Evolutionary conservation across 2,113 vertebrate genomes (phyloP).

Genomic region (Herpetotheres cachinnans): DNA sequence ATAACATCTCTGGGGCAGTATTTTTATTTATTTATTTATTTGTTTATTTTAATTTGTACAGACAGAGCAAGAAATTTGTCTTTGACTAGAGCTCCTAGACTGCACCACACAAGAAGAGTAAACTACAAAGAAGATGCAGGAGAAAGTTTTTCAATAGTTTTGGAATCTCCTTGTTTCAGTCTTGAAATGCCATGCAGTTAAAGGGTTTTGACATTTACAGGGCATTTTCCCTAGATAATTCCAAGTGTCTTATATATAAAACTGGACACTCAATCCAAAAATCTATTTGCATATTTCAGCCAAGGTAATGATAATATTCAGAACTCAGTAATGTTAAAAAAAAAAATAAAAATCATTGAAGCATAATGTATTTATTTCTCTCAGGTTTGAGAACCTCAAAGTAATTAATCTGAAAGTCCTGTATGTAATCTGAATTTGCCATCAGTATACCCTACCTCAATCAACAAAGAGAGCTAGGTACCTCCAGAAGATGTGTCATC

Average conservation of each 20-base stretch:
- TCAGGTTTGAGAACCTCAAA: not conserved
- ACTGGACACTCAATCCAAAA: not conserved
- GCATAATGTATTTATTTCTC: not conserved
- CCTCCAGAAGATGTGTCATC: fast-evolving
- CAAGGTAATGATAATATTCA: not conserved
- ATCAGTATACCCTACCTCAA: not conserved
- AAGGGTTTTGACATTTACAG: not conserved
- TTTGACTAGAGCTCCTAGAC: not conserved
- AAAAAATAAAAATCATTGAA: not conserved
- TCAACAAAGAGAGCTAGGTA: not conserved
- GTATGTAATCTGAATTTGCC: not conserved
- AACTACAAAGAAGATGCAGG: not conserved
- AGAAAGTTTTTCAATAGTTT: not conserved
- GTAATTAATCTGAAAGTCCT: not conserved
- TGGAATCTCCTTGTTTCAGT: not conserved
- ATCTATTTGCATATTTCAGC: fast-evolving
- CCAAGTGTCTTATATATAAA: fast-evolving
- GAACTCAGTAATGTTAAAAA: not conserved
- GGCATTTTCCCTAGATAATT: not conserved
- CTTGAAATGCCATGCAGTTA: not conserved
- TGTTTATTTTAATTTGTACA: not conserved
- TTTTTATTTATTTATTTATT: too few species aligned
- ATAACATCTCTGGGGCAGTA: not conserved
- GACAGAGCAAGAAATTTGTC: not conserved
- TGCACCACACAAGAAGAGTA: not conserved